These are phyloP conservation scores for Hydraecia micacea DNA, from an alignment of 2,888 invertebrate species.

Conservation along the genomic window DNA sequence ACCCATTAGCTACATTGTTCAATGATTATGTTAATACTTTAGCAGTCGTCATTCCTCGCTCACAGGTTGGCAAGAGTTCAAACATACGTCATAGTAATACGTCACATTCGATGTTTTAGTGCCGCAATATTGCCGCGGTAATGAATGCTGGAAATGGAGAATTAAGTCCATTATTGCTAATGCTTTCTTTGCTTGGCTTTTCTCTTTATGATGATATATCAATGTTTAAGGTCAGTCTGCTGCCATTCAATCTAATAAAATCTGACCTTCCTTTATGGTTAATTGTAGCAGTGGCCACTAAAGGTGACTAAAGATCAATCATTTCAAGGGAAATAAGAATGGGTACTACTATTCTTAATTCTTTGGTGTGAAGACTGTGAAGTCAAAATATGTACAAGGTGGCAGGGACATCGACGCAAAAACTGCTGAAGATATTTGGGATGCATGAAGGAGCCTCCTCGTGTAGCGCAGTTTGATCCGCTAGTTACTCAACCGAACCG, in stretches of 20 bases:
- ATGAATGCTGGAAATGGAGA: background rate
- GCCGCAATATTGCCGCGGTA: constrained; percentile 18
- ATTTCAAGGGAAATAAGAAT: background rate
- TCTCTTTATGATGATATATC: constrained; percentile 1
- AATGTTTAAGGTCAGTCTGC: constrained; percentile 4
- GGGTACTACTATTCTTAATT: background rate
- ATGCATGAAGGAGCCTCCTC: too few relatives aligned
- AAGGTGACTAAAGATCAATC: background rate
- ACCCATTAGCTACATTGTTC: constrained; percentile 5
- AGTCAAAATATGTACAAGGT: background rate
- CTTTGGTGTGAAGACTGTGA: background rate
- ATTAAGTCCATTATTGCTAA: constrained; percentile 3
- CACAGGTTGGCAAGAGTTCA: constrained; percentile 41
- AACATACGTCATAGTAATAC: constrained; percentile 20
- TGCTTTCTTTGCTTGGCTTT: constrained; percentile 5
- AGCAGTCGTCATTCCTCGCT: constrained; percentile 7
- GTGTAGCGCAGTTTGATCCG: too few relatives aligned
- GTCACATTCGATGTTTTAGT: constrained; percentile 27
- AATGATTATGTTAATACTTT: constrained; percentile 28
- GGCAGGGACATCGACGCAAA: too few relatives aligned
- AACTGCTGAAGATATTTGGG: too few relatives aligned
- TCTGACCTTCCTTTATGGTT: constrained; percentile 18
- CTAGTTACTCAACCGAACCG: too few relatives aligned
- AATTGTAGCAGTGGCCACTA: background rate
- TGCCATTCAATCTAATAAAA: constrained; percentile 27